phyloP scores from a whole-genome alignment of 2,113 vertebrate genomes.

The Equus quagga region DNA sequence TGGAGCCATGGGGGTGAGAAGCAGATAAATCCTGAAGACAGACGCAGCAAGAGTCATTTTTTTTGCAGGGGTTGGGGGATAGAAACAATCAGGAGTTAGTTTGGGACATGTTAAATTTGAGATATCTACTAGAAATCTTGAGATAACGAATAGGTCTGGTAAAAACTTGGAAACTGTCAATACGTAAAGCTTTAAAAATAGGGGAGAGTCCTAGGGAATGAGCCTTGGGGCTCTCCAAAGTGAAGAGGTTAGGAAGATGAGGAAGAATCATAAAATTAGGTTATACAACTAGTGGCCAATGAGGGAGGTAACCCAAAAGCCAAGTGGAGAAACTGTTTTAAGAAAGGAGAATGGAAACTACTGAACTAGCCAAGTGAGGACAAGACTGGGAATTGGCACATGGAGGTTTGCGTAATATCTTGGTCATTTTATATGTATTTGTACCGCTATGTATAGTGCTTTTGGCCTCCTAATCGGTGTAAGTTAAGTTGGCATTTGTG shows the following conservation, averaged over 20 bases:
- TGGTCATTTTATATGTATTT: neutral
- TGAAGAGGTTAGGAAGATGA: neutral
- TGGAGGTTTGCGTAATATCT: neutral
- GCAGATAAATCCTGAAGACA: neutral
- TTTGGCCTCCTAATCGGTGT: neutral
- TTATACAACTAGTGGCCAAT: neutral
- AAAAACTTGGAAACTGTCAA: neutral
- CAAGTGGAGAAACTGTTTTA: slow-evolving; percentile 23
- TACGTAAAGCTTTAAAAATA: neutral
- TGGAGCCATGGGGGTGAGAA: neutral
- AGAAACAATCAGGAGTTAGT: neutral
- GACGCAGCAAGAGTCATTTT: neutral
- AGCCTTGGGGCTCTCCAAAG: neutral
- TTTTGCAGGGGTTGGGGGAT: neutral
- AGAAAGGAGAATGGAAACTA: neutral
- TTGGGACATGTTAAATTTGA: neutral
- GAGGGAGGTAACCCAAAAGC: neutral
- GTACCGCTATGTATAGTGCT: neutral
- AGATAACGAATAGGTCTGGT: neutral
- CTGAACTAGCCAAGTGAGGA: neutral
- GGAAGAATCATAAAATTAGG: neutral
- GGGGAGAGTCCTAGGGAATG: neutral
- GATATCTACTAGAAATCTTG: neutral
- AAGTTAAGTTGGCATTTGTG: neutral
- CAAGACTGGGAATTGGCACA: neutral